Base-by-base conservation (phyloP, 2,113 vertebrate genomes). In the Oreochromis spilurus region DNA sequence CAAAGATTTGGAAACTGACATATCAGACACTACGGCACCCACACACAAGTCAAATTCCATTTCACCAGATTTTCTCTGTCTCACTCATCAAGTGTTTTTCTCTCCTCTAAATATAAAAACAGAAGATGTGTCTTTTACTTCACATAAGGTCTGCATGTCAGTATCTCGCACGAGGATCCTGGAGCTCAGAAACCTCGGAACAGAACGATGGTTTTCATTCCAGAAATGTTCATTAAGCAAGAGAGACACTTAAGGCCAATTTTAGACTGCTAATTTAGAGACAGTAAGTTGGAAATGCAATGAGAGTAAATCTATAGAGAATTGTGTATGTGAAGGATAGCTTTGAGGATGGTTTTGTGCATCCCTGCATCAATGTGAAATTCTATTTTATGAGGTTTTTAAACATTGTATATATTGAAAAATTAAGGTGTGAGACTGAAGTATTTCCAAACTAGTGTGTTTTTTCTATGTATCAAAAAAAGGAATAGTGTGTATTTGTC, bases 1-100 rank as follows among this genome's bases (percentile, higher is more conserved):
- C 65, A 90, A 84, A 88, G 70, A 70, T 31, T 83, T 3, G 17
- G 67, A 83, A 80, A 80, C 78, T 79, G 84, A 92, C 89, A 87
- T 90, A 89, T 83, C 60, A 87, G 86, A 91, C 85, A 58, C 81
- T 67, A 9, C 45, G 3, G 54, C 87, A 84, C 87, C 60, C 85
- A 89, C 91, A 89, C 84, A 83, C 48, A 21, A 93, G 81, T 92
- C 84, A 87, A 89, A 94, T 90, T 86, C 89, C 40, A 89, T 92
- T 93, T 89, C 29, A 78, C 54, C 80, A 85, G 80, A 29, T 90
- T 87, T 93, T 38, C 78, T 83, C 81, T 85, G 81, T 83, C 83
- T 81, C 72, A 13, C 60, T 79, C 84, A 88, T 86, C 82, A 80
- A 82, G 13, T 58, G 14, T 87, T 82, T 43, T n/a, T 24, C n/a